These are phyloP conservation scores for Sinopyrophorus schimmeli DNA, from an alignment of 2,888 invertebrate species.

Conservation along the genomic window DNA sequence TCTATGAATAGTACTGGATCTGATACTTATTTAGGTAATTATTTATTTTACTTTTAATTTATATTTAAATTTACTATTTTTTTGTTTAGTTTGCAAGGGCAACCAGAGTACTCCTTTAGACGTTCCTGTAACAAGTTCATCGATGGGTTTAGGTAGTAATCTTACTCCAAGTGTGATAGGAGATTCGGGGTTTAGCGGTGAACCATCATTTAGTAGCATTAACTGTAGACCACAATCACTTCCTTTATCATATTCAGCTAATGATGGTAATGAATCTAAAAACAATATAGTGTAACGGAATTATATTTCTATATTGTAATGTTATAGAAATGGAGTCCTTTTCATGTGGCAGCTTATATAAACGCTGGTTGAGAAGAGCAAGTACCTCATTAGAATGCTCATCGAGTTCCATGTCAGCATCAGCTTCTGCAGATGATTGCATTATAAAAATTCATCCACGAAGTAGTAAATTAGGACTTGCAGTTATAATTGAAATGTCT, in stretches of 20 bases:
- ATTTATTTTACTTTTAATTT: constrained; percentile 4
- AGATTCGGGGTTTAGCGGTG: constrained; percentile 49
- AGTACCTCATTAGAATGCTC: constrained; percentile 60
- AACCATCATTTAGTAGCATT: constrained; percentile 44
- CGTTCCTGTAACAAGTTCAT: constrained; percentile 39
- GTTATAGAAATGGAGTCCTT: constrained; percentile 39
- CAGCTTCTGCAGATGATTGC: constrained; percentile 36
- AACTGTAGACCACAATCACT: constrained; percentile 44
- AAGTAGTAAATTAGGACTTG: constrained; percentile 65
- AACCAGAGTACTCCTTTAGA: constrained; percentile 43
- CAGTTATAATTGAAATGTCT: constrained; percentile 65
- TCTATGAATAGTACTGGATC: constrained; percentile 49
- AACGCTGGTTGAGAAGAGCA: constrained; percentile 59
- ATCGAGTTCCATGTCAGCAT: constrained; percentile 36
- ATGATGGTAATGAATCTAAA: constrained; percentile 23
- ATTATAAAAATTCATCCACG: constrained; percentile 37
- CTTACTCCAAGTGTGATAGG: constrained; percentile 43
- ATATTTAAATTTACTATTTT: neutral
- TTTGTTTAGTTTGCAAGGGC: constrained; percentile 43
- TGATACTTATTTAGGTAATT: constrained; percentile 47
- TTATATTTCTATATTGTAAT: constrained; percentile 7
- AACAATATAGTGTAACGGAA: too few species aligned
- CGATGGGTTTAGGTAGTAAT: constrained; percentile 25
- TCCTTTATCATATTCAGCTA: constrained; percentile 13
- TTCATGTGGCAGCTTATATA: constrained; percentile 57